phyloP scores from a whole-genome alignment of 2,797 vertebrate species.

The Pseudochromis fuscus region DNA sequence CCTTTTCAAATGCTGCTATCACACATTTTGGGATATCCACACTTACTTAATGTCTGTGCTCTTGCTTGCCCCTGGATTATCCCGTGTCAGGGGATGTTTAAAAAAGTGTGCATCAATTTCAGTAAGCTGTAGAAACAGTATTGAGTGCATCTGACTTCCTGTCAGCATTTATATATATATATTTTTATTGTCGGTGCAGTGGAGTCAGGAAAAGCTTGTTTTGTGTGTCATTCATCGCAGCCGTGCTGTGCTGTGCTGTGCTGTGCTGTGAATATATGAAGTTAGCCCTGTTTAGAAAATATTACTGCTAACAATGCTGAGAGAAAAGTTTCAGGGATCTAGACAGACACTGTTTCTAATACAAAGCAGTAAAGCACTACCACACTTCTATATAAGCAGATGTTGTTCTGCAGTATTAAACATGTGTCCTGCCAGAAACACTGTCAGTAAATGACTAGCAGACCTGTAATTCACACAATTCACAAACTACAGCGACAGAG shows the following conservation, averaged over 20 bases:
- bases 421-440: too few species aligned
- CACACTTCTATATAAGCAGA: not conserved
- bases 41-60: slow-evolving; percentile 62
- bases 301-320: slow-evolving; percentile 17
- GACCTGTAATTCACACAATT: too few species aligned
- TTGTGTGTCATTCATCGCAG: slow-evolving; percentile 56
- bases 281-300: slow-evolving; percentile 34
- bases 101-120: slow-evolving; percentile 69
- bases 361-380: too few species aligned
- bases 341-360: not conserved
- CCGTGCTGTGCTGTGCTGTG: slow-evolving; percentile 4
- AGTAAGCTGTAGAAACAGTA: slow-evolving; percentile 55
- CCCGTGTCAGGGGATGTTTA: slow-evolving; percentile 64
- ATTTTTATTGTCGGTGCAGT: slow-evolving; percentile 56
- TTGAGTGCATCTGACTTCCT: slow-evolving; percentile 65
- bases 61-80: slow-evolving; percentile 68
- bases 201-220: slow-evolving; percentile 60
- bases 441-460: too few species aligned
- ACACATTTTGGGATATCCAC: slow-evolving; percentile 49
- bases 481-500: not conserved
- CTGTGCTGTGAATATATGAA: slow-evolving; percentile 46
- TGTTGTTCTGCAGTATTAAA: too few species aligned
- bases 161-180: slow-evolving; percentile 54
- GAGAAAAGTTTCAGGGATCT: not conserved
- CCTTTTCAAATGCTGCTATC: slow-evolving; percentile 52